Conservation (phyloP, 2,797 vertebrate species). For the Erpetoichthys calabaricus region DNA sequence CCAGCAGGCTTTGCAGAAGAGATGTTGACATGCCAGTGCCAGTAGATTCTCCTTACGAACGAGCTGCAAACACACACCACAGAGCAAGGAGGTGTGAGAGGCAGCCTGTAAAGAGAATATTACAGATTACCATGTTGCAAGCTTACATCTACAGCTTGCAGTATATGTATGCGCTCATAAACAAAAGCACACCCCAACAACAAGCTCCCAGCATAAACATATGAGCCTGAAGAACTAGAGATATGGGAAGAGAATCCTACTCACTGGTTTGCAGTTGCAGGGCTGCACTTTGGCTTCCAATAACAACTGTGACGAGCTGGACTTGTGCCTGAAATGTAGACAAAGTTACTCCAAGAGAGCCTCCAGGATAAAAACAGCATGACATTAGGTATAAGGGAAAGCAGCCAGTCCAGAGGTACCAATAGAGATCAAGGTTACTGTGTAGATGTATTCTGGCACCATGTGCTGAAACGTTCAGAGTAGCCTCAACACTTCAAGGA, state of each 20-base stretch:
- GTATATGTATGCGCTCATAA: too few relatives aligned
- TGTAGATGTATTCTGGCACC: too few relatives aligned
- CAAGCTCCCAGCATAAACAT: constrained; percentile 1
- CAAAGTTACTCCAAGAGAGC: too few relatives aligned
- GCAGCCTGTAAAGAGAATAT: constrained; percentile 41
- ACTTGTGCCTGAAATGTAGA: constrained; percentile 62
- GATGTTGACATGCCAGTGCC: constrained; percentile 89
- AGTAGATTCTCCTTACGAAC: constrained; percentile 85
- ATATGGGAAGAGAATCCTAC: too few relatives aligned
- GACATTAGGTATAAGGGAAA: too few relatives aligned
- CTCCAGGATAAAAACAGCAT: neutral
- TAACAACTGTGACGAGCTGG: constrained; percentile 81
- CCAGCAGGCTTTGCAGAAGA: constrained; percentile 97
- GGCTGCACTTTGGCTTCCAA: constrained; percentile 87
- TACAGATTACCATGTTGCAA: too few relatives aligned
- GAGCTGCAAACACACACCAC: constrained; percentile 93
- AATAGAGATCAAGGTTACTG: too few relatives aligned
- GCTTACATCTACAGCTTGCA: neutral
- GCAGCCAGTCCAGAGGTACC: too few relatives aligned
- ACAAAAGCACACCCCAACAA: neutral
- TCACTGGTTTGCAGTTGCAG: constrained; percentile 76
- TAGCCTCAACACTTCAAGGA: too few relatives aligned
- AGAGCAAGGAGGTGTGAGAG: constrained; percentile 76
- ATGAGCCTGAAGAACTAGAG: neutral
- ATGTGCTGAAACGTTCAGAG: too few relatives aligned